A percentile compares a stretch with the other conserved stretches of the same genome.
Conservation (phyloP, 2,797 vertebrate genomes). For the Zenarchopterus dispar region DNA sequence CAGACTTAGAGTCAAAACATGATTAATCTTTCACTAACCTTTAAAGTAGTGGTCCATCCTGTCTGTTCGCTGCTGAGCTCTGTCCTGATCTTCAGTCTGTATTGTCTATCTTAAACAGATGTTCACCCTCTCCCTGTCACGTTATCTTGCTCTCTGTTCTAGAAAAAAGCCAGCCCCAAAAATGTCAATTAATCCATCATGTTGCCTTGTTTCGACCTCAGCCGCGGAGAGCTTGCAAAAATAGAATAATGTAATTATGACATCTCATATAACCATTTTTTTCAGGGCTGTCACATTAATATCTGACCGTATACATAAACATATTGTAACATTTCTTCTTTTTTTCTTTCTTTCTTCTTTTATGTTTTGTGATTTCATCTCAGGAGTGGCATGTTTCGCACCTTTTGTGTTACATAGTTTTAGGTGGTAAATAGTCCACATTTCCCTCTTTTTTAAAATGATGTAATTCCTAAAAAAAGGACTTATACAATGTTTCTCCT, state of each 20-base stretch:
- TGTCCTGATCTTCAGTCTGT: conserved; percentile 8
- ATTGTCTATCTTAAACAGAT: background rate
- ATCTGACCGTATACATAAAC: background rate
- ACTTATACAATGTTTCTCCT: too few species aligned
- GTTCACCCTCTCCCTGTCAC: conserved; percentile 7
- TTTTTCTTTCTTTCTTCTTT: too few species aligned
- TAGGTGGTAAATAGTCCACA: too few species aligned
- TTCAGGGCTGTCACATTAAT: too few species aligned
- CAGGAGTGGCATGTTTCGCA: background rate
- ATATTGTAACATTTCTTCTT: background rate
- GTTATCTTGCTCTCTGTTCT: background rate
- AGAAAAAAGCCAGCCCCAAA: conserved; percentile 10
- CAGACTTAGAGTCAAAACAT: background rate
- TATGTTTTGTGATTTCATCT: background rate
- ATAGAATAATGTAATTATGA: too few species aligned
- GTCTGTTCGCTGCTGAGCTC: conserved; percentile 4
- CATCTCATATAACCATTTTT: too few species aligned
- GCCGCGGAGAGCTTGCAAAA: too few species aligned
- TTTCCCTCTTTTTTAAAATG: too few species aligned
- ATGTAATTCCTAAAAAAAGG: too few species aligned
- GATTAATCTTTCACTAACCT: conserved; percentile 59
- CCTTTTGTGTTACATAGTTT: background rate
- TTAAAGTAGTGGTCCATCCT: conserved; percentile 48
- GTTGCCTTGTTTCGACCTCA: too few species aligned
- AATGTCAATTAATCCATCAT: background rate